Conservation (phyloP, 2,113 vertebrate genomes). For the Malurus cyaneus region DNA sequence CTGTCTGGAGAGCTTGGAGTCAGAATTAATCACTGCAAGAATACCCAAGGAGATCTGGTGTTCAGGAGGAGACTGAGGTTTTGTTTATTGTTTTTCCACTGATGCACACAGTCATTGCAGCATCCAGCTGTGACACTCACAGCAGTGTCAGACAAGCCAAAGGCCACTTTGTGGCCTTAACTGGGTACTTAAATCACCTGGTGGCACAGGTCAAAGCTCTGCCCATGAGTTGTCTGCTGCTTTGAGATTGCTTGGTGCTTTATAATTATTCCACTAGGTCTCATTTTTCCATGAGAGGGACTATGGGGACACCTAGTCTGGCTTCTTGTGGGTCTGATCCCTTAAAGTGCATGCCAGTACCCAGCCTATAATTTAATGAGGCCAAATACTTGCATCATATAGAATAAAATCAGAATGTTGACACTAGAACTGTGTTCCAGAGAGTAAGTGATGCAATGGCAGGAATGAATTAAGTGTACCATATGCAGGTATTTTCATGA, state of each 20-base stretch:
- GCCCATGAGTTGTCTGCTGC: not conserved
- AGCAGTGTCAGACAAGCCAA: not conserved
- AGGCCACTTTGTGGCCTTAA: not conserved
- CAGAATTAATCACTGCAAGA: not conserved
- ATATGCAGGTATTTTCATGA: not conserved
- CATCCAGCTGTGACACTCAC: not conserved
- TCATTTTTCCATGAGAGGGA: not conserved
- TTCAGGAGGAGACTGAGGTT: not conserved
- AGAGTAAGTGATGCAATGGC: not conserved
- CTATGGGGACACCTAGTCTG: not conserved
- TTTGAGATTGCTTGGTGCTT: not conserved
- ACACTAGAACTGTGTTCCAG: not conserved
- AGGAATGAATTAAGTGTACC: not conserved
- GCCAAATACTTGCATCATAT: not conserved
- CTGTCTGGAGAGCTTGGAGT: not conserved
- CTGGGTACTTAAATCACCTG: not conserved
- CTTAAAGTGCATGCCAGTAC: not conserved
- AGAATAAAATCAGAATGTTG: not conserved
- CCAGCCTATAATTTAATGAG: not conserved
- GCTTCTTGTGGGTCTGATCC: not conserved
- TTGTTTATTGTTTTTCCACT: not conserved
- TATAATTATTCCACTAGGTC: not conserved
- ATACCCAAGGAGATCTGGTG: not conserved
- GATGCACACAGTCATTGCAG: not conserved
- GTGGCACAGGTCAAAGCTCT: not conserved